phyloP scores from a whole-genome alignment of 2,797 vertebrate genomes.

The Carduelis carduelis region DNA sequence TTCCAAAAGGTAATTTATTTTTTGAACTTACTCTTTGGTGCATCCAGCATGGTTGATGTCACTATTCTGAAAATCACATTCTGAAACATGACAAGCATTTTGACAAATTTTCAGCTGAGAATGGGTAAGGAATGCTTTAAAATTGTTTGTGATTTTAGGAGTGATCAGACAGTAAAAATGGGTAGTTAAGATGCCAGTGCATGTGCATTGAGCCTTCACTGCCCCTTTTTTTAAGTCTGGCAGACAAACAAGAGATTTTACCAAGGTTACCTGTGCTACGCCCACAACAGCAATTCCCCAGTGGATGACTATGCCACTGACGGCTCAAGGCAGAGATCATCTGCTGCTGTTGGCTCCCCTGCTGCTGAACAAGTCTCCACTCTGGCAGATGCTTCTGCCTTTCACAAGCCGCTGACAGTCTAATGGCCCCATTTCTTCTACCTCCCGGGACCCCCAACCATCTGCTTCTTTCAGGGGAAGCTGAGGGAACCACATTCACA shows the following conservation, averaged over 20 bases:
- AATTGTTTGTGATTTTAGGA: not conserved
- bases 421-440: constrained; percentile 47
- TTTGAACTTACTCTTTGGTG: not conserved
- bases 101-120: not conserved
- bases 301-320: not conserved
- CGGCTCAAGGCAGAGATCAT: constrained; percentile 38
- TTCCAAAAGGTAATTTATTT: not conserved
- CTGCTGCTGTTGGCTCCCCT: constrained; percentile 39
- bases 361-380: constrained; percentile 25
- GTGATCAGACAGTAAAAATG: not conserved
- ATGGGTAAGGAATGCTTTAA: not conserved
- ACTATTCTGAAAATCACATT: not conserved
- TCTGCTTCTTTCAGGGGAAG: constrained; percentile 51
- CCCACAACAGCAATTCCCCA: not conserved
- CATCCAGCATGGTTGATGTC: not conserved
- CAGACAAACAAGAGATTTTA: not conserved
- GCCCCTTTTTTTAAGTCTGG: not conserved
- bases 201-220: not conserved
- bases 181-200: not conserved
- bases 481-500: not conserved
- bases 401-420: constrained; percentile 39
- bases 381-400: constrained; percentile 55
- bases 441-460: constrained; percentile 45
- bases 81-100: not conserved
- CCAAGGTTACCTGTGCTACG: not conserved